Conservation (phyloP, 2,797 vertebrate genomes). For the Salarias fasciatus region DNA sequence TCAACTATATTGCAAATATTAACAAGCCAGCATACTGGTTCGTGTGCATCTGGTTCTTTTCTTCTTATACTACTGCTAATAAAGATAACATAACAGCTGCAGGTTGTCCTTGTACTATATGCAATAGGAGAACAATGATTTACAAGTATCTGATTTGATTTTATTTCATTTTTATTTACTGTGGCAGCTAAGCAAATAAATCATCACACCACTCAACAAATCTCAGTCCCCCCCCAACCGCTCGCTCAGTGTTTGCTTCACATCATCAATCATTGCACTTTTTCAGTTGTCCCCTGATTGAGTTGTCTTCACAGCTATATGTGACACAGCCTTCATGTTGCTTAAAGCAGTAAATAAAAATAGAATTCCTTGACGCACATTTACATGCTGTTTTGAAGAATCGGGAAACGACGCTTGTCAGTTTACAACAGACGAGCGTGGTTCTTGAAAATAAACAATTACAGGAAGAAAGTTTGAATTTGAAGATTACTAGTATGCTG, state of each 20-base stretch:
- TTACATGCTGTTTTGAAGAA: conserved; percentile 68
- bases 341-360: conserved; percentile 74
- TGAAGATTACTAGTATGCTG: conserved; percentile 52
- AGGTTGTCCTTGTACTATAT: conserved; percentile 7
- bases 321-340: conserved; percentile 69
- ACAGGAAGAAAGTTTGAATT: conserved; percentile 48
- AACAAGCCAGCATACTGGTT: not conserved
- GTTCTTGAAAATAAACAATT: conserved; percentile 38
- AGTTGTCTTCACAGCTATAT: conserved; percentile 65
- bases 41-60: no score
- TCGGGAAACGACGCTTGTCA: conserved; percentile 70
- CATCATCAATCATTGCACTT: conserved; percentile 70
- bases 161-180: conserved; percentile 49
- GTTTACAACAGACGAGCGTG: conserved; percentile 52
- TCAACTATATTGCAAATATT: not conserved
- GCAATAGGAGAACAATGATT: conserved; percentile 18
- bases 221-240: conserved; percentile 7
- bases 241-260: conserved; percentile 62
- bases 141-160: conserved; percentile 36
- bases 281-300: conserved; percentile 63
- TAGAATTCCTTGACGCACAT: conserved; percentile 64
- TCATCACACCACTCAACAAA: conserved; percentile 47
- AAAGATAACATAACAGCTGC: not conserved
- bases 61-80: not conserved
- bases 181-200: conserved; percentile 67